phyloP scores from a whole-genome alignment of 2,113 vertebrate genomes.

The Abramis brama region DNA sequence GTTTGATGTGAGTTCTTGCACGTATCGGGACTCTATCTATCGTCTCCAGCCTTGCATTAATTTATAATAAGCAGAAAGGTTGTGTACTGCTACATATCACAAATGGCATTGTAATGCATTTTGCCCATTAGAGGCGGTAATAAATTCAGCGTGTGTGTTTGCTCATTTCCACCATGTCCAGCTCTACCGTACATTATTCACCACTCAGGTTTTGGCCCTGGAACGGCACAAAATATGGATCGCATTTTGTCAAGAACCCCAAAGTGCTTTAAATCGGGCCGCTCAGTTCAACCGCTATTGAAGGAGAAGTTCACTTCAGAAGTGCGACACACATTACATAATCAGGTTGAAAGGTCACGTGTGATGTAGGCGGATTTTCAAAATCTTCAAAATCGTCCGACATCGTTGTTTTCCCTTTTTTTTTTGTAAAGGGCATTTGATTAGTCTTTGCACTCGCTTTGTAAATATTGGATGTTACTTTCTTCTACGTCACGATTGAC shows the following conservation, averaged over 20 bases:
- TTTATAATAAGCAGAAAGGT: constrained; percentile 55
- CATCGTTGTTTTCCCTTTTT: no score
- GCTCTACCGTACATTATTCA: constrained; percentile 49
- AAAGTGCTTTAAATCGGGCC: constrained; percentile 42
- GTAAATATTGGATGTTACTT: no score
- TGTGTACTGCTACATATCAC: constrained; percentile 53
- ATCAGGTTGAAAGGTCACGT: no score
- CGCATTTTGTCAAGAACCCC: constrained; percentile 33
- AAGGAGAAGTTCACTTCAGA: no score
- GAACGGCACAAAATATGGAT: constrained; percentile 50
- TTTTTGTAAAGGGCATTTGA: no score
- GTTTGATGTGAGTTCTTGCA: constrained; percentile 3
- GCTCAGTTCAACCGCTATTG: not conserved
- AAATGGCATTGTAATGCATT: constrained; percentile 59
- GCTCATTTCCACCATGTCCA: constrained; percentile 46
- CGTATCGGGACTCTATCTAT: constrained; percentile 16
- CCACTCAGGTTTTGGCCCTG: constrained; percentile 45
- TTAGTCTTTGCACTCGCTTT: no score
- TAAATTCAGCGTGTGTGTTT: constrained; percentile 51
- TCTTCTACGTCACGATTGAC: no score
- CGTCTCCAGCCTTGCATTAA: constrained; percentile 51
- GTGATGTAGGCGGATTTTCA: no score
- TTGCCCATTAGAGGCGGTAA: constrained; percentile 54
- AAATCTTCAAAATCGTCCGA: no score
- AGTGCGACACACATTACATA: no score